Base-by-base conservation (phyloP, 2,113 vertebrate species). In the Pipra filicauda region DNA sequence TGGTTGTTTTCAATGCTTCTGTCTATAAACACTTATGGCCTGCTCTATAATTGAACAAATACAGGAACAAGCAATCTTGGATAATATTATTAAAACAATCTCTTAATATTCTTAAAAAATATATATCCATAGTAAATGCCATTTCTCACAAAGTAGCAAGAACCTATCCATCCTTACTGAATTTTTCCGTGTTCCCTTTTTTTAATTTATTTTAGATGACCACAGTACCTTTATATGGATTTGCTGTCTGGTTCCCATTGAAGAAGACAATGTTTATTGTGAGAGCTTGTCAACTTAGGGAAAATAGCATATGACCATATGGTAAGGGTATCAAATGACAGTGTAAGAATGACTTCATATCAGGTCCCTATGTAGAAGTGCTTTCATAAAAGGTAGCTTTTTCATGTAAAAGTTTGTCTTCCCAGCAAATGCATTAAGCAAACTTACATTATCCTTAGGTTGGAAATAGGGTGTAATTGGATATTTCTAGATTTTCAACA, bases 21-120 rank as follows among this genome's bases (percentile, higher is more conserved):
- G 16, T 66, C 75, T 96, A 72, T 90, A 93, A 96, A 95, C 93
- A 91, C 95, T 96, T 93, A 81, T 67, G 67, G 59, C 74, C 64
- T 86, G 51, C 31, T 86, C 43, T 66, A 15, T 83, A 88, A 74
- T 16, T 80, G 55, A 91, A 59, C n/a, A 95, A 80, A 80, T 39
- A 83, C 73, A 75, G 43, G 91, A 93, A 96, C 41, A 92, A 84
- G 21, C 30, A 89, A 66, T 7, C n/a, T 85, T 54, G 28, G 69
- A 55, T 51, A 72, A 61, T 80, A 57, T 37, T 85, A 7, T 76
- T 88, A 21, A 37, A 62, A 62, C 12, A 39, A 5, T 12, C 3
- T 77, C 49, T 48, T 69, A 37, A 64, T 91, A 79, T 54, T 70
- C 18, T 86, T 48, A 7, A 22, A 71, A 33, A 76, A 71, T 21